Evolutionary conservation across 2,888 invertebrate species (phyloP).

Genomic region (Dasypolia templi): DNA sequence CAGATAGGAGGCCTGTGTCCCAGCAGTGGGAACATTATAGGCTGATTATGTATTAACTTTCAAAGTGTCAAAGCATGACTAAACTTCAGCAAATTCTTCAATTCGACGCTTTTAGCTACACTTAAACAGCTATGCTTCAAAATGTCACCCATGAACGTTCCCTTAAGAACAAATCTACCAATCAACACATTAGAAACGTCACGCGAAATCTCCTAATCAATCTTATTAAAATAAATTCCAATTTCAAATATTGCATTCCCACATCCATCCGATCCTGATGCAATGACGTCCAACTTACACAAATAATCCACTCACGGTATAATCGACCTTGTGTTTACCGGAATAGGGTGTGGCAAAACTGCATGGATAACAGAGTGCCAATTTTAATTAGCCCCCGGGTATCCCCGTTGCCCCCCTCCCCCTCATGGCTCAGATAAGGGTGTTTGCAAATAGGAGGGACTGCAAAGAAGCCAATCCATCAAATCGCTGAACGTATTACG

Average conservation of each 20-base stretch:
- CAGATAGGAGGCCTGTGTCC: no score
- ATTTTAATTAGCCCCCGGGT: conserved; percentile 88
- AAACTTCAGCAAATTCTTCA: conserved; percentile 1
- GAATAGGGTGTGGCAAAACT: conserved; percentile 64
- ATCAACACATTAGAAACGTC: conserved; percentile 51
- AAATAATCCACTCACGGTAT: conserved; percentile 33
- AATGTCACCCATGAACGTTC: conserved; percentile 6
- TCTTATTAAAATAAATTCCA: conserved; percentile 69
- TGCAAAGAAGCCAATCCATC: conserved; percentile 90
- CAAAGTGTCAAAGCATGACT: no score
- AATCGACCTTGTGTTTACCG: conserved; percentile 63
- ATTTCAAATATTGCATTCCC: conserved; percentile 73
- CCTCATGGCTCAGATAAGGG: conserved; percentile 83
- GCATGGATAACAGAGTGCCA: conserved; percentile 78
- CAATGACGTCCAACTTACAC: conserved; percentile 44
- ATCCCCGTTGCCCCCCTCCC: conserved; percentile 65
- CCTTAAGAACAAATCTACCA: conserved; percentile 14
- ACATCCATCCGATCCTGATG: conserved; percentile 62
- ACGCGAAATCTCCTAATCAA: conserved; percentile 65
- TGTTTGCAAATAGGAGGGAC: conserved; percentile 90
- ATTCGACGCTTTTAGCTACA: neutral
- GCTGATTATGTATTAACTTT: no score
- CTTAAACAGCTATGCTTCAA: neutral
- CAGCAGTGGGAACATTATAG: no score
- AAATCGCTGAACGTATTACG: conserved; percentile 89